Base-by-base conservation (phyloP, 2,113 vertebrate species). In the Meleagris gallopavo region DNA sequence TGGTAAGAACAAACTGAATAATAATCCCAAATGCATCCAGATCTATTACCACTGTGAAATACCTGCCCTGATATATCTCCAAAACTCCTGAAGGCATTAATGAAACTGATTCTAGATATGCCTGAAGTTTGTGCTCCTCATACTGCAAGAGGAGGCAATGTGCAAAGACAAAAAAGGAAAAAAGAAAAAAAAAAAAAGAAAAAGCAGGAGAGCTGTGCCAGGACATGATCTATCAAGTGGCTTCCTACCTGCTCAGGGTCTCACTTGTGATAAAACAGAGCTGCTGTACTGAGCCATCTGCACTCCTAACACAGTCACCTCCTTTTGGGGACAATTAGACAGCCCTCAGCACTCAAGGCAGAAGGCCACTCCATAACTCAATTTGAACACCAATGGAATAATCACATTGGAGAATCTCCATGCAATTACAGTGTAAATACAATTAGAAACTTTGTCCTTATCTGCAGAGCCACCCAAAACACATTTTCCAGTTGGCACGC, bases 61-160 rank as follows among this genome's bases (percentile, higher is more conserved):
- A 64, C 10, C 52, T 69, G 46, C 48, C 83, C 62, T 69, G 27
- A 61, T 89, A 61, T 11, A 79, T 90, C 36, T 72, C 71, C 40
- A 95, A 38, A 93, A 65, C n/a, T 89, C 73, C 61, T 66, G 69
- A 84, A 79, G 32, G 57, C 29, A 36, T 43, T 72, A 65, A 17
- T 32, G 20, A 65, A 93, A 81, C 29, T 48, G 48, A 81, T 88
- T 64, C 70, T 92, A 92, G 86, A 89, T 89, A 79, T 17, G 18
- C 69, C 43, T 69, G 43, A 82, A 79, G 36, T 86, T 40, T 75
- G 43, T 73, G 36, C 30, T 75, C 15, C 9, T 60, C 38, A 38
- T 41, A 83, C 86, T 86, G 61, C 52, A 86, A 81, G 34, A 75
- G 52, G 61, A 86, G 78, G 81, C 48, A 78, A 84, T 89, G 57